These are phyloP conservation scores for Nannoperca australis DNA, from an alignment of 2,797 vertebrate species.

Conservation along the genomic window DNA sequence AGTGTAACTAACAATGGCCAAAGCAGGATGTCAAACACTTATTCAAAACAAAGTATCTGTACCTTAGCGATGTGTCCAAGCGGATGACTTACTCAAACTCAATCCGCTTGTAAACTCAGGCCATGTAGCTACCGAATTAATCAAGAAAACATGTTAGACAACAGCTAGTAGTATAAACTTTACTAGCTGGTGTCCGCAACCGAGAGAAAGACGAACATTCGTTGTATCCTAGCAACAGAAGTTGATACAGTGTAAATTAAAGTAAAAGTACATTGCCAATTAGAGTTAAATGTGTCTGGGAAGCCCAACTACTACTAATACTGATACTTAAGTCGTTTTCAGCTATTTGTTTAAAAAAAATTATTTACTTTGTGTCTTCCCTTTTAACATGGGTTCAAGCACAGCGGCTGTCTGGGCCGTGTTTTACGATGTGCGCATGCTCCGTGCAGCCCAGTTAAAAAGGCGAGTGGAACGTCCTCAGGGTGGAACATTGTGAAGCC, in stretches of 20 bases:
- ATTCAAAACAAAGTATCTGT: constrained; percentile 20
- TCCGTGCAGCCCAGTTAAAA: constrained; percentile 38
- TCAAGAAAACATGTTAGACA: neutral
- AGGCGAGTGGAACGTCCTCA: constrained; percentile 25
- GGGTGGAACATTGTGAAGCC: constrained; percentile 23
- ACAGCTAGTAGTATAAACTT: constrained; percentile 3
- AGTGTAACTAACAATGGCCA: neutral
- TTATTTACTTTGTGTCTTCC: neutral
- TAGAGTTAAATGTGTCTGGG: fast-evolving
- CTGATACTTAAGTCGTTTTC: fast-evolving
- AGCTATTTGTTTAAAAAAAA: neutral
- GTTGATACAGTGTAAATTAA: neutral
- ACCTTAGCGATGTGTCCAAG: constrained; percentile 42
- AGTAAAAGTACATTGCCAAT: neutral
- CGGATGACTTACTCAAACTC: constrained; percentile 33
- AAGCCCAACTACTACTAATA: no score
- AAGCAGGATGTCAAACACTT: neutral
- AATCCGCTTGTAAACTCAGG: constrained; percentile 14
- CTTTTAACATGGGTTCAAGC: neutral
- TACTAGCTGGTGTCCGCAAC: neutral
- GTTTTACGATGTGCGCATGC: constrained; percentile 63
- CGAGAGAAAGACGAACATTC: constrained; percentile 2
- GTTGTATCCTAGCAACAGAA: constrained; percentile 80
- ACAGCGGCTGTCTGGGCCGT: no score
- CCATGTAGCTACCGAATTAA: neutral